These are phyloP conservation scores for Adelosebastes latens DNA, from an alignment of 2,797 vertebrate species.

Conservation along the genomic window DNA sequence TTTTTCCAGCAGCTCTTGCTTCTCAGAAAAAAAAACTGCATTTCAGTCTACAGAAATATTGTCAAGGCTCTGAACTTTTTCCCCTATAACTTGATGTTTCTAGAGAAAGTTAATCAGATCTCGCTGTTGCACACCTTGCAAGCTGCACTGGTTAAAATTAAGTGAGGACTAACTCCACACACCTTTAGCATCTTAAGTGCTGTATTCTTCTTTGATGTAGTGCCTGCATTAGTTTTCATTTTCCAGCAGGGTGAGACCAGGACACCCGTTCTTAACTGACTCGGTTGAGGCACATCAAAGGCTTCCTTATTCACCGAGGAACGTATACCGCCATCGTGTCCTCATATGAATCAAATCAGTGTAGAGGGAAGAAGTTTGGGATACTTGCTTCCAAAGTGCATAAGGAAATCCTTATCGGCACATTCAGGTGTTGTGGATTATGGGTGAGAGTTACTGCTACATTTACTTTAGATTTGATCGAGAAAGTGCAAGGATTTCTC, in stretches of 20 bases:
- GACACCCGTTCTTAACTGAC: constrained; percentile 5
- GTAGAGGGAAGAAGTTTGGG: background rate
- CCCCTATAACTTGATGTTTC: background rate
- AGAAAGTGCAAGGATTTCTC: background rate
- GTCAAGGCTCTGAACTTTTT: background rate
- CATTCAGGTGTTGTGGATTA: background rate
- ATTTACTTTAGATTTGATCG: background rate
- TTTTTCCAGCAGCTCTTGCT: background rate
- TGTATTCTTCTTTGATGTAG: constrained; percentile 18
- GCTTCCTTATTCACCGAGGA: background rate
- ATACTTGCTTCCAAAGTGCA: background rate
- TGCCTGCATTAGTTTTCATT: constrained; percentile 35
- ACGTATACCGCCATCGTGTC: background rate
- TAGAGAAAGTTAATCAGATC: background rate
- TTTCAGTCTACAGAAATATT: background rate
- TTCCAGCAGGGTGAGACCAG: constrained; percentile 30
- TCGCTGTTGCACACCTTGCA: background rate
- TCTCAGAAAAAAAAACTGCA: background rate
- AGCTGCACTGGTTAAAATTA: constrained; percentile 3
- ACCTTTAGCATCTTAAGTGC: constrained; percentile 8
- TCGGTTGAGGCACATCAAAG: constrained; percentile 13
- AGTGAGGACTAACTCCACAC: background rate
- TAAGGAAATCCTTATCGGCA: background rate
- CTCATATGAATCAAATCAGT: background rate
- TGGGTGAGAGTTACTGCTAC: no score